phyloP scores from a whole-genome alignment of 2,888 invertebrate species.

The Phortica okadai region DNA sequence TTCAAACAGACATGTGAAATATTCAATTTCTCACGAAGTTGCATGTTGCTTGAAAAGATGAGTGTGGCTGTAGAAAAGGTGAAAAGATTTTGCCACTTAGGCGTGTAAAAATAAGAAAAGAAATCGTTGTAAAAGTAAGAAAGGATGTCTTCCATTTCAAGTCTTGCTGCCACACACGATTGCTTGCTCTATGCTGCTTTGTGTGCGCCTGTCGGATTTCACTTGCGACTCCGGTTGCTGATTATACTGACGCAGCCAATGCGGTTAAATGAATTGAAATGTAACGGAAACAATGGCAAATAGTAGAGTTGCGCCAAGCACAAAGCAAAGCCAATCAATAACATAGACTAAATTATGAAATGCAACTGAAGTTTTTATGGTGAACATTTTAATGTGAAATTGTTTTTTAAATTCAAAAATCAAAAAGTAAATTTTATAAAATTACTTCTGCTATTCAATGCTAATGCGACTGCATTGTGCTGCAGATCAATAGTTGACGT shows the following conservation, averaged over 20 bases:
- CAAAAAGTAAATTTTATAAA: neutral
- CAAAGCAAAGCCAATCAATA: neutral
- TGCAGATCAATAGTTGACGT: neutral
- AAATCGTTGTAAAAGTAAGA: neutral
- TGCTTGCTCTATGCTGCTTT: neutral
- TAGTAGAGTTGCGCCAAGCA: neutral
- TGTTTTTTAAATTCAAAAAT: neutral
- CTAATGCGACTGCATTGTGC: neutral
- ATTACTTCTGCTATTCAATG: conserved; percentile 19
- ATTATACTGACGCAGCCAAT: conserved; percentile 13
- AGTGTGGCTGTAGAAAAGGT: conserved; percentile 43
- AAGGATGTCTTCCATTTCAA: neutral
- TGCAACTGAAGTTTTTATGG: neutral
- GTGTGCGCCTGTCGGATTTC: neutral
- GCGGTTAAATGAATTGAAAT: conserved; percentile 24
- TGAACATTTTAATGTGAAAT: neutral
- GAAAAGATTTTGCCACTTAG: conserved; percentile 31
- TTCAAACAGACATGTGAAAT: conserved; percentile 64
- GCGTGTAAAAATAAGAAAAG: neutral
- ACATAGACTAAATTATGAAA: conserved; percentile 11
- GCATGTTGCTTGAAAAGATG: conserved; percentile 47
- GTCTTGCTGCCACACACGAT: neutral
- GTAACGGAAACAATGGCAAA: conserved; percentile 18
- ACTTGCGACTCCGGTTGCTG: neutral
- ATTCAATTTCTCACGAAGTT: conserved; percentile 62